These are phyloP conservation scores for Gymnocephalus cernua DNA, from an alignment of 2,113 vertebrate species.

Conservation along the genomic window DNA sequence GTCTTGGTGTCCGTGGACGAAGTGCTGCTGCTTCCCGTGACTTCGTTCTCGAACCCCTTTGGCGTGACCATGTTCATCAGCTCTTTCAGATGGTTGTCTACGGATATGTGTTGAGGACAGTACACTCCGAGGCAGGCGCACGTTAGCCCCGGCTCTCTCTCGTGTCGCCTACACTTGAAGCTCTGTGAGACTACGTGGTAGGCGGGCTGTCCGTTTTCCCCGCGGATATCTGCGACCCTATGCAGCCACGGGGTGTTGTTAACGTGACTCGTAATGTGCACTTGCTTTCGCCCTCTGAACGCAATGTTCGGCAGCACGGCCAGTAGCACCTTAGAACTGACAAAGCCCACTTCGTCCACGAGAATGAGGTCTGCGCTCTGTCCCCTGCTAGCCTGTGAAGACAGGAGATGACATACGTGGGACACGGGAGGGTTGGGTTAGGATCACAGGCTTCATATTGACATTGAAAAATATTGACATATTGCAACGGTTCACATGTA, in stretches of 20 bases:
- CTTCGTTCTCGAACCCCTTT: too few species aligned
- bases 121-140: too few species aligned
- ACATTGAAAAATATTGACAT: too few species aligned
- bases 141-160: too few species aligned
- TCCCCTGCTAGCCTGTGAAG: slow-evolving; percentile 17
- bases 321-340: slow-evolving; percentile 18
- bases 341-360: too few species aligned
- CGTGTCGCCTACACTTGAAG: slow-evolving; percentile 35
- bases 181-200: slow-evolving; percentile 21
- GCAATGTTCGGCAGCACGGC: slow-evolving; percentile 24
- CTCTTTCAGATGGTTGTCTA: too few species aligned
- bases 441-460: not conserved
- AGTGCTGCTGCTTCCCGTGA: too few species aligned
- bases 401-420: not conserved
- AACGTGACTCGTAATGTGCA: slow-evolving; percentile 38
- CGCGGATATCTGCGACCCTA: slow-evolving; percentile 12
- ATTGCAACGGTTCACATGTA: not conserved
- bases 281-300: slow-evolving; percentile 12
- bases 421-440: too few species aligned
- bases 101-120: too few species aligned
- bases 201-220: not conserved
- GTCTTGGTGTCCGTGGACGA: too few species aligned
- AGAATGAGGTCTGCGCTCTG: slow-evolving; percentile 16
- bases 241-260: slow-evolving; percentile 22
- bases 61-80: too few species aligned